Evolutionary conservation across 2,888 invertebrate genomes (phyloP), one percentile per base, ranked within the genome.

Genomic region (Masnerella sp.): DNA sequence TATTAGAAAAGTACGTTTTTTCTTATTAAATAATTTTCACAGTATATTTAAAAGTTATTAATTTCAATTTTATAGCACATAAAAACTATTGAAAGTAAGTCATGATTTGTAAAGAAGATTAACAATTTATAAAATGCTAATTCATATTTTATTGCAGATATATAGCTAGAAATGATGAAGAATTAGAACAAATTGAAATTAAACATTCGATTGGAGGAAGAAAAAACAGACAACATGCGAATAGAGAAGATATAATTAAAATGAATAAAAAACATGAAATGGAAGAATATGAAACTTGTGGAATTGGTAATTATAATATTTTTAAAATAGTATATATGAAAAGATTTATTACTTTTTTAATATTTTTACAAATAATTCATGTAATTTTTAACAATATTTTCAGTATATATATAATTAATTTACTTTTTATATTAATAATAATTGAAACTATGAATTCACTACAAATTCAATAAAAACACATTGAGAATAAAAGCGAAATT

Each of bases 201-300:
- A 95, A 95, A 82, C 93, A 95, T 82, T 93, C 93, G 0, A 91
- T 96, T 25, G 93, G 93, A 0, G 91, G 92, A 62, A 91, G 95
- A 52, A 92, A 91, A 79, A 92, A 91, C 77, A 89, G 92, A 9
- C 96, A 96, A 82, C 95, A 96, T 87, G 94, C 93, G 0, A 93
- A 92, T 77, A 90, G 96, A 69, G 92, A 94, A 86, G 93, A 94
- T 86, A 90, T 93, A 7, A 93, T 96, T 42, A 91, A 91, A 80
- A 91, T 95, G 80, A 94, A 94, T 0, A 89, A 92, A 75, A 92
- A 94, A 80, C 90, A 90, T 52, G 96, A 96, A 80, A 88, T 81
- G 5, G 91, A 92, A 72, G 95, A 96, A 83, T 96, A 92, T 82
- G 89, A 92, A 69, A 91, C 91, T 0, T 93, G 93, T 81, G 96